Conservation (phyloP, 1,140 invertebrate genomes). For the Arion vulgaris region DNA sequence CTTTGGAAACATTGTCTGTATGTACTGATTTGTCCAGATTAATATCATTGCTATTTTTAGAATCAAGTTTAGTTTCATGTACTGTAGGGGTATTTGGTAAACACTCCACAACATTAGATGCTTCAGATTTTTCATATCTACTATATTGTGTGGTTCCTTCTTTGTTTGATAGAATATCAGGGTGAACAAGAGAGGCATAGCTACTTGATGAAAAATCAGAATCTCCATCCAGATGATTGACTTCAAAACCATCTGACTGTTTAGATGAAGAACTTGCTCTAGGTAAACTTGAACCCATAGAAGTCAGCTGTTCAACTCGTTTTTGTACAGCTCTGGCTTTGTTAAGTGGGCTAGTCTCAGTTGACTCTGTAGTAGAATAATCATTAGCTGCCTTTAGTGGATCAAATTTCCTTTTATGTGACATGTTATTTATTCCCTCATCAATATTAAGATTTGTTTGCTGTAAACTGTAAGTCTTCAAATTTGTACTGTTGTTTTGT, state of each 20-base stretch:
- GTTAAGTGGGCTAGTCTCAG: slow-evolving; percentile 35
- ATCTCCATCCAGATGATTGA: neutral
- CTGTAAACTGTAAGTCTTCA: neutral
- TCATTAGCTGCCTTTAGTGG: slow-evolving; percentile 1
- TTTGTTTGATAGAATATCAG: neutral
- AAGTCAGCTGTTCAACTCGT: slow-evolving; percentile 44
- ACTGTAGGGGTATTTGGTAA: too few species aligned
- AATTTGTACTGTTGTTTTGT: neutral
- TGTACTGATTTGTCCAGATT: too few species aligned
- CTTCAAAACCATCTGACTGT: slow-evolving; percentile 25
- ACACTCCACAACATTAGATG: too few species aligned
- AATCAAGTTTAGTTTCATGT: too few species aligned
- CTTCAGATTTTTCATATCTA: too few species aligned
- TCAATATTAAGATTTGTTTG: neutral
- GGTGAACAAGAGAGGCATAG: slow-evolving; percentile 29
- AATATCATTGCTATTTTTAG: too few species aligned
- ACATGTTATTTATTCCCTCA: too few species aligned
- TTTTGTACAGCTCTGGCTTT: slow-evolving; percentile 46
- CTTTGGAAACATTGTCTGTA: too few species aligned
- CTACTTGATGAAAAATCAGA: slow-evolving; percentile 46
- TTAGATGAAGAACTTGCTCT: neutral
- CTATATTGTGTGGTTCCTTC: neutral
- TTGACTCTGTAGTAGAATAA: slow-evolving; percentile 1
- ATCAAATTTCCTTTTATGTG: too few species aligned
- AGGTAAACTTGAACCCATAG: neutral